Evolutionary conservation across 2,888 invertebrate species (phyloP).

Genomic region (Rapana venosa): DNA sequence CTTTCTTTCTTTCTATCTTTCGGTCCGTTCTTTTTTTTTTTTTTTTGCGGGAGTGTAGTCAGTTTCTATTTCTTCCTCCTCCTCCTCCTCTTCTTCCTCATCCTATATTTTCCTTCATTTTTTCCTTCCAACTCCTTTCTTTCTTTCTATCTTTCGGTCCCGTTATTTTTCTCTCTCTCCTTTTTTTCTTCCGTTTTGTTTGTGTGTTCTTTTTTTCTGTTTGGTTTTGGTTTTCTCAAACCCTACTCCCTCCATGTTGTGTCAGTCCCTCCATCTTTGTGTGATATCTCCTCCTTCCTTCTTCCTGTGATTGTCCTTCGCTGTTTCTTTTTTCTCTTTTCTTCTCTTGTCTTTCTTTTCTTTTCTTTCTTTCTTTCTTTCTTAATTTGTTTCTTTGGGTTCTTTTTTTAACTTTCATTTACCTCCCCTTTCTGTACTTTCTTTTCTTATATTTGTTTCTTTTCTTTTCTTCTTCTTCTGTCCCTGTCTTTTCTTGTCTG

Average conservation of each 20-base stretch:
- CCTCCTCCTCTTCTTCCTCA: neutral
- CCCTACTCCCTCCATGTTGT: too few relatives aligned
- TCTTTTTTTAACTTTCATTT: neutral
- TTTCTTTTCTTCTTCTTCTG: neutral
- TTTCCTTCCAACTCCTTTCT: neutral
- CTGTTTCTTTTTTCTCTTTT: neutral
- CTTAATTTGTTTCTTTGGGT: slow-evolving; percentile 2
- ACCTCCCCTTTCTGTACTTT: too few relatives aligned
- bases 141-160: neutral
- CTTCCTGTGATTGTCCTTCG: neutral
- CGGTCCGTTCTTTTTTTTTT: neutral
- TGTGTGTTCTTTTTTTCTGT: neutral
- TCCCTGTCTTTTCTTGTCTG: neutral
- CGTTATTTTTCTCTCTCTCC: neutral
- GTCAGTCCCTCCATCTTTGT: neutral
- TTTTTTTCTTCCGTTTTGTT: neutral
- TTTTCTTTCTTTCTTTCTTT: slow-evolving; percentile 18
- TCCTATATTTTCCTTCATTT: neutral
- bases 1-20: neutral
- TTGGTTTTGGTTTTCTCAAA: neutral
- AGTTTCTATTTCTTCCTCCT: too few relatives aligned
- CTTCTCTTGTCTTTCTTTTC: neutral
- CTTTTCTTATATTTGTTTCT: neutral
- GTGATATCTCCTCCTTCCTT: neutral
- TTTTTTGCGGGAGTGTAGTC: too few relatives aligned